Base-by-base conservation (phyloP, 2,113 vertebrate genomes). In the Bungarus multicinctus region DNA sequence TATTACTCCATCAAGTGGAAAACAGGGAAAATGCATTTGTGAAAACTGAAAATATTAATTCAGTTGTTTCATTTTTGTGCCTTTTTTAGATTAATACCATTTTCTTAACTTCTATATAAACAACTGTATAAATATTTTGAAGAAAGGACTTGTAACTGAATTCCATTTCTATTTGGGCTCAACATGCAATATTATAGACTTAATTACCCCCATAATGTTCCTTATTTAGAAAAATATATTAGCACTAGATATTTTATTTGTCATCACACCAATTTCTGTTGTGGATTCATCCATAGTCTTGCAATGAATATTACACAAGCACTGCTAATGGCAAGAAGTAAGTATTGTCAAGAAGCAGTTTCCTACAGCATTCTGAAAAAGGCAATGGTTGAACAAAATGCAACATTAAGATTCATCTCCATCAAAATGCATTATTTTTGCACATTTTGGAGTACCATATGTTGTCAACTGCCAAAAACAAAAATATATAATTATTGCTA, bases 1-100 rank as follows among this genome's bases (percentile, higher is more conserved):
- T 87, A 95, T 95, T 93, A 94, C 96, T 97, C 97, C 98, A 97
- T 97, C 97, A 98, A 94, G 95, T 98, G 97, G 97, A 95, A 91
- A 93, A 90, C 1, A 3, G 1, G 50, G 14, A 85, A 96, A 96
- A 91, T 90, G 88, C 96, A 97, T 0, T 50, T 20, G 2, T 2
- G 8, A 5, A 16, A 4, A 0, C 2, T 87, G 57, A 50, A 86
- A 86, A 52, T 27, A 57, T 45, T 8, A 11, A 88, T 64, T 53
- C 25, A n/a, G 8, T 5, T 10, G n/a, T 25, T 12, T 3, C 11
- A 5, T 39, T 88, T 58, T 5, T 39, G 58, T 60, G 6, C 53
- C 3, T 1, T 60, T 91, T 87, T 64, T 74, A 8, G 12, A 39
- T 74, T 18, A 25, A 20, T 34, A 34, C 14, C 22, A 30, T 12